phyloP scores from a whole-genome alignment of 2,113 vertebrate species.

The Numida meleagris region DNA sequence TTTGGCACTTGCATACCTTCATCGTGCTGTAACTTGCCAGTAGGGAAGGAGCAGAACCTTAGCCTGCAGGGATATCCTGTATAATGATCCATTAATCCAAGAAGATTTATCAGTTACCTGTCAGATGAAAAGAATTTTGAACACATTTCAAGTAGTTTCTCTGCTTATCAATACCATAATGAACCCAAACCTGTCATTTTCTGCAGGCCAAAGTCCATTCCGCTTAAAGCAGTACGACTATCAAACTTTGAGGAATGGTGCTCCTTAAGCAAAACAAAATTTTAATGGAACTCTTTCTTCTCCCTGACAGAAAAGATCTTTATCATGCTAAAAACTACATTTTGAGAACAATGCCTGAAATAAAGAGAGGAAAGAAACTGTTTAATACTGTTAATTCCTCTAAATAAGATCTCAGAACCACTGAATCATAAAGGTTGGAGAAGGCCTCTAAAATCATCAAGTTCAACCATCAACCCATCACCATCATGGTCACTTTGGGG shows the following conservation, averaged over 20 bases:
- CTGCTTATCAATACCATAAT: not conserved
- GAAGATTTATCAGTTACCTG: not conserved
- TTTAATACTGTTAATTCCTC: not conserved
- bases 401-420: not conserved
- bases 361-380: not conserved
- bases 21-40: not conserved
- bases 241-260: not conserved
- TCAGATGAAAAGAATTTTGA: not conserved
- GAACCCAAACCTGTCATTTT: not conserved
- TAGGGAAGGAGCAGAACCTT: not conserved
- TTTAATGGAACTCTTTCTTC: not conserved
- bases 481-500: too few species aligned
- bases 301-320: not conserved
- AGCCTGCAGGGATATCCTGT: slow-evolving; percentile 24
- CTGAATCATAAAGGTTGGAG: too few species aligned
- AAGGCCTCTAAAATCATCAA: too few species aligned
- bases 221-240: not conserved
- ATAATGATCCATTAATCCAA: not conserved
- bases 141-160: not conserved
- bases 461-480: too few species aligned
- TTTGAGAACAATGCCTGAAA: not conserved
- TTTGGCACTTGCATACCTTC: not conserved
- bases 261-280: not conserved
- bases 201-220: not conserved
- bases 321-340: not conserved